phyloP scores from a whole-genome alignment of 2,113 vertebrate species.

The Actinemys pallida region DNA sequence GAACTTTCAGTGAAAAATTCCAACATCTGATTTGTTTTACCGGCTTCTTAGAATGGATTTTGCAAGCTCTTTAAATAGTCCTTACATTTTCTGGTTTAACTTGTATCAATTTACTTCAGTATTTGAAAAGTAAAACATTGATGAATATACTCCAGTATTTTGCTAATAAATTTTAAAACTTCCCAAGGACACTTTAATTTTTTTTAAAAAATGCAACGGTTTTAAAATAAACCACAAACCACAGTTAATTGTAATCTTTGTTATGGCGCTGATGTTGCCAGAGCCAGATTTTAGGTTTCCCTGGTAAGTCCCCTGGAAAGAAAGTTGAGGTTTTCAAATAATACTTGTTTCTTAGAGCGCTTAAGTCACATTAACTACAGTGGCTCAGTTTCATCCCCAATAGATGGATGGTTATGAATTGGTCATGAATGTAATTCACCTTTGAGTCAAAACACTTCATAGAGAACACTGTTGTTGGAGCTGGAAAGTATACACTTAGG shows the following conservation, averaged over 20 bases:
- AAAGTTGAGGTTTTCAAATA: conserved; percentile 33
- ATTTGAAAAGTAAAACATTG: conserved; percentile 45
- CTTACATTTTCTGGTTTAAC: conserved; percentile 57
- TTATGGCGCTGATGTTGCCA: background rate
- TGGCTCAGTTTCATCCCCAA: background rate
- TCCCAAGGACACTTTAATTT: conserved; percentile 17
- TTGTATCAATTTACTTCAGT: conserved; percentile 35
- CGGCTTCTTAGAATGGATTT: conserved; percentile 63
- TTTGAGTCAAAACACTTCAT: background rate
- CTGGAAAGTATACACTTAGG: background rate
- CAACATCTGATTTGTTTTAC: conserved; percentile 56
- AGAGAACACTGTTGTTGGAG: conserved; percentile 1
- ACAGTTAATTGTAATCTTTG: conserved; percentile 2
- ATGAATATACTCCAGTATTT: conserved; percentile 43
- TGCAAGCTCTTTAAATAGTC: conserved; percentile 48
- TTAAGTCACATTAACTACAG: background rate
- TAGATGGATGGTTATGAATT: conserved; percentile 16
- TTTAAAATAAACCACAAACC: conserved; percentile 9
- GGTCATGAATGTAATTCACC: conserved; percentile 46
- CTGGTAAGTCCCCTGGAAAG: background rate
- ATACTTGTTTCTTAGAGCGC: conserved; percentile 22
- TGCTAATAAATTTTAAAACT: conserved; percentile 58
- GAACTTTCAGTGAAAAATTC: conserved; percentile 58
- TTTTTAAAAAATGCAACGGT: background rate
- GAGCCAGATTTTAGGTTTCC: conserved; percentile 22